Percentiles rank a stretch among this genome's conserved stretches.
These are phyloP conservation scores for Galemys pyrenaicus DNA, from an alignment of 2,113 vertebrate species.

Conservation along the genomic window DNA sequence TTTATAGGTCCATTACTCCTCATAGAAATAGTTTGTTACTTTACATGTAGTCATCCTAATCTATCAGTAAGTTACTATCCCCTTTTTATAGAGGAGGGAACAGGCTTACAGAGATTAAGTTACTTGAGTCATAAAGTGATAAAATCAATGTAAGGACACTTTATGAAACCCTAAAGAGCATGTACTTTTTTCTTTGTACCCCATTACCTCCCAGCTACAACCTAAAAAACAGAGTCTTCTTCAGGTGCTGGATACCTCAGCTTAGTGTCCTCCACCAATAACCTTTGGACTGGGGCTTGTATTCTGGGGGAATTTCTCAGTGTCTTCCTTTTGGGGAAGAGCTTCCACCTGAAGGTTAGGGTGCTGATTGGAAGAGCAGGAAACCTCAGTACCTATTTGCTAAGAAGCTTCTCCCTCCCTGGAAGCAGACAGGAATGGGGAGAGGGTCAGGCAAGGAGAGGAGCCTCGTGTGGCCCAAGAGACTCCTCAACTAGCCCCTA, in stretches of 20 bases:
- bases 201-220: background rate
- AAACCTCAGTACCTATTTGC: background rate
- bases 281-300: too few relatives aligned
- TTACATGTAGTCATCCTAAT: background rate
- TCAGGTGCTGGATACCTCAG: background rate
- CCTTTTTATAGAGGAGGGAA: slow-evolving; percentile 3
- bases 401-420: background rate
- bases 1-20: background rate
- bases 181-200: background rate
- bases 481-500: background rate
- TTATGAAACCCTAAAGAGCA: background rate
- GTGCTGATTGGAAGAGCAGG: background rate
- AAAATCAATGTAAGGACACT: background rate
- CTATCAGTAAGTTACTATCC: background rate
- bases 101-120: background rate
- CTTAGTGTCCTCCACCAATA: too few relatives aligned
- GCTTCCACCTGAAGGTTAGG: background rate
- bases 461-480: background rate
- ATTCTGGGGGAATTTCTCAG: too few relatives aligned
- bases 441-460: background rate
- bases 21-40: background rate
- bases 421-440: background rate
- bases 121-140: background rate
- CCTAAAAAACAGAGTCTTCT: background rate
- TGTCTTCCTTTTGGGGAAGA: background rate